Percentiles rank a stretch among this genome's conserved stretches.
These are phyloP conservation scores for Contarinia nasturtii DNA, from an alignment of 1,140 invertebrate species.

Conservation along the genomic window DNA sequence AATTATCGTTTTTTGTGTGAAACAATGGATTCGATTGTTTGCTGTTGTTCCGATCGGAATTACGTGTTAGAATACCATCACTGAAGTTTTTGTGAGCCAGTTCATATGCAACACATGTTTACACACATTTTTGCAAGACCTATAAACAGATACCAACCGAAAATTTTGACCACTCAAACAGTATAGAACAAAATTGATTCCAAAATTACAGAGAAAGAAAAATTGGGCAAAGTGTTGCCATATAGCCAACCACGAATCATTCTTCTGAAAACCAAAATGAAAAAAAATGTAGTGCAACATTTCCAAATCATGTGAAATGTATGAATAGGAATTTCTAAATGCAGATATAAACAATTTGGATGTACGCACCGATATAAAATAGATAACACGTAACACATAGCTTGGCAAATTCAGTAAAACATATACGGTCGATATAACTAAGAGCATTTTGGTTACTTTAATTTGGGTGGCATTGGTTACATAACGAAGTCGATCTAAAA, in stretches of 20 bases:
- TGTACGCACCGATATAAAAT: conserved; percentile 33
- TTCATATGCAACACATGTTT: no score
- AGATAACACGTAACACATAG: conserved; percentile 38
- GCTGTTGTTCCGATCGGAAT: no score
- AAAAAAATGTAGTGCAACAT: neutral
- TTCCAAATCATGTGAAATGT: neutral
- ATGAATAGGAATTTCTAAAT: neutral
- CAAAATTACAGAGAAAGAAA: conserved; percentile 66
- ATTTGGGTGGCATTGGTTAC: conserved; percentile 31
- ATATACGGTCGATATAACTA: conserved; percentile 62
- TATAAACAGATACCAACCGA: conserved; percentile 38
- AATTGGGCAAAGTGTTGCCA: conserved; percentile 20
- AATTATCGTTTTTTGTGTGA: no score
- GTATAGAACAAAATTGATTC: conserved; percentile 73
- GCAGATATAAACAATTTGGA: neutral
- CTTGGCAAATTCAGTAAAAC: conserved; percentile 59
- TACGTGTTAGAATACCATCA: no score
- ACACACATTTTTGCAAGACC: no score
- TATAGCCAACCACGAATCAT: conserved; percentile 12
- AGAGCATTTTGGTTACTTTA: conserved; percentile 62
- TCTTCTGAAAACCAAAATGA: neutral
- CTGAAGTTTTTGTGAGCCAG: no score
- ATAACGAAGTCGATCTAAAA: conserved; percentile 13
- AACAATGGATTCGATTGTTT: no score
- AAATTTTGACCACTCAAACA: conserved; percentile 67